phyloP scores from a whole-genome alignment of 2,113 vertebrate genomes.

The Rhipidura dahli region DNA sequence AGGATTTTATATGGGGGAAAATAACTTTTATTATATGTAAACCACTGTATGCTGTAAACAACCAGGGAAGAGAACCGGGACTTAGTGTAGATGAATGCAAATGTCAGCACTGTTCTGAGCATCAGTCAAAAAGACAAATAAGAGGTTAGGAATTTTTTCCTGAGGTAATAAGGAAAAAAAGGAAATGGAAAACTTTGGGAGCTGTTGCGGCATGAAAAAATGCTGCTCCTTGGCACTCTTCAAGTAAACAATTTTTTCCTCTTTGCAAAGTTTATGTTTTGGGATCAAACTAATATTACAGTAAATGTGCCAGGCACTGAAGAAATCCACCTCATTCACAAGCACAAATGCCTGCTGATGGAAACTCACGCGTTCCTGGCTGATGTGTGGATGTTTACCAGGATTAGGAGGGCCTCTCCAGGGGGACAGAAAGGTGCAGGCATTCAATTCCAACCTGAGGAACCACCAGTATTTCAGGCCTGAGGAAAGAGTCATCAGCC shows the following conservation, averaged over 20 bases:
- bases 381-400: not conserved
- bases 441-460: not conserved
- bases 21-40: not conserved
- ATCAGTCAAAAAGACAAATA: not conserved
- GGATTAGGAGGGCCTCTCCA: not conserved
- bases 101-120: not conserved
- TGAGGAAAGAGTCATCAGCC: not conserved
- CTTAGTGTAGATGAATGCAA: not conserved
- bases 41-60: not conserved
- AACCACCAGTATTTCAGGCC: constrained; percentile 13
- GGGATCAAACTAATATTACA: not conserved
- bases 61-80: not conserved
- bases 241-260: not conserved
- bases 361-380: not conserved
- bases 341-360: not conserved
- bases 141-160: not conserved
- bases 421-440: not conserved
- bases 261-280: not conserved
- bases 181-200: not conserved
- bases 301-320: not conserved
- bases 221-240: not conserved
- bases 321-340: not conserved
- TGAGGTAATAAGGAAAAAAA: not conserved
- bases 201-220: not conserved
- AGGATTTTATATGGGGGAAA: not conserved